Evolutionary conservation across 2,113 vertebrate genomes (phyloP).

Genomic region (Nothobranchius furzeri): DNA sequence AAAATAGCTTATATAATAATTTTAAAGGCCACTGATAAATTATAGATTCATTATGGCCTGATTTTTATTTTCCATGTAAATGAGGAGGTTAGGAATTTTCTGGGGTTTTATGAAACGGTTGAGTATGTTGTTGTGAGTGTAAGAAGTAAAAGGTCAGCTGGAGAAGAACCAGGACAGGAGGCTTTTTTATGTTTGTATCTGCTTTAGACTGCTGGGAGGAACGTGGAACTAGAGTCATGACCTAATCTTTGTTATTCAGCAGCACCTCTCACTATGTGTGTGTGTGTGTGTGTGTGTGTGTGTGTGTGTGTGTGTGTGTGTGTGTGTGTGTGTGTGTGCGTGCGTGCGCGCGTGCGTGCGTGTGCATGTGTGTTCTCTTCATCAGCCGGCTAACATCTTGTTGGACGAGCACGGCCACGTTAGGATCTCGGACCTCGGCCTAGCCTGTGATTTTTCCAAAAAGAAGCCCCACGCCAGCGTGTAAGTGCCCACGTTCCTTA

Average conservation of each 20-base stretch:
- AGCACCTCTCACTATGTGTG: neutral
- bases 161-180: slow-evolving; percentile 51
- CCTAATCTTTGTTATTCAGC: neutral
- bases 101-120: slow-evolving; percentile 53
- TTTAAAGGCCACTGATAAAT: no score
- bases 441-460: slow-evolving; percentile 98
- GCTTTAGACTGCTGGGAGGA: neutral
- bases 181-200: slow-evolving; percentile 11
- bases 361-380: slow-evolving; percentile 13
- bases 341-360: slow-evolving; percentile 3
- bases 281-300: neutral
- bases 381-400: slow-evolving; percentile 95
- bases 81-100: slow-evolving; percentile 46
- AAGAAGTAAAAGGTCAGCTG: slow-evolving; percentile 5
- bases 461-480: slow-evolving; percentile 98
- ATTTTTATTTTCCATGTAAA: slow-evolving; percentile 38
- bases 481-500: slow-evolving; percentile 77
- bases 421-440: slow-evolving; percentile 95
- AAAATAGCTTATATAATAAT: no score
- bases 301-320: slow-evolving; percentile 3
- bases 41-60: neutral
- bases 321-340: neutral
- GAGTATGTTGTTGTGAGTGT: slow-evolving; percentile 18
- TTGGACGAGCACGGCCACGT: slow-evolving; percentile 95
- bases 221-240: neutral